Evolutionary conservation across 2,888 invertebrate genomes (phyloP).

Genomic region (Synanthedon andrenaeformis): DNA sequence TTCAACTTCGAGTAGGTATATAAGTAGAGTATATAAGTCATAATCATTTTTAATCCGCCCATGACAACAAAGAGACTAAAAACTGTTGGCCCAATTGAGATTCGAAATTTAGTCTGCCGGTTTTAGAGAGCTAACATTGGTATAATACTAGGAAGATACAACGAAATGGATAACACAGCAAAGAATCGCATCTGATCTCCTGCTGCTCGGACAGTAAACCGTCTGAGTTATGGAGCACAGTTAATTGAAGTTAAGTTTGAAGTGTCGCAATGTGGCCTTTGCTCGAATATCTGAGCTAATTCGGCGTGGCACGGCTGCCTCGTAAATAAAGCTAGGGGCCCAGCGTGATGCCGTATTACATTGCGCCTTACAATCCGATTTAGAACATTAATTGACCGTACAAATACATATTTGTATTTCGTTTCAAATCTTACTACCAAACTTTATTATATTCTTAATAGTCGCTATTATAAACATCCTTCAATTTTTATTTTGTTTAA

Average conservation of each 20-base stretch:
- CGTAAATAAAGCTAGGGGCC: constrained; percentile 32
- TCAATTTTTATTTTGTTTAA: neutral
- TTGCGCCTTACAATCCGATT: constrained; percentile 22
- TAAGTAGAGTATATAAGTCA: no score
- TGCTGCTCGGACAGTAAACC: neutral
- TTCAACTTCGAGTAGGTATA: no score
- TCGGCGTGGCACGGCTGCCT: constrained; percentile 26
- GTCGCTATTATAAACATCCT: neutral
- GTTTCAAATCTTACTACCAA: neutral
- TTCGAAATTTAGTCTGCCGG: no score
- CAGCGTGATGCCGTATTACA: constrained; percentile 51
- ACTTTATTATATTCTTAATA: neutral
- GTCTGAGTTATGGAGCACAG: constrained; percentile 11
- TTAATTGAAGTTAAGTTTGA: constrained; percentile 11
- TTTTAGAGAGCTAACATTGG: no score
- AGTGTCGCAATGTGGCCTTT: constrained; percentile 9
- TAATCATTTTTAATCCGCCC: no score
- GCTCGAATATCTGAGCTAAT: constrained; percentile 19
- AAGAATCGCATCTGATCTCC: neutral
- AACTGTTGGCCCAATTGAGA: no score
- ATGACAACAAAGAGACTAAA: no score
- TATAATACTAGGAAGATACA: no score
- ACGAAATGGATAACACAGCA: neutral
- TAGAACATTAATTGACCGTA: constrained; percentile 37
- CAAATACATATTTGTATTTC: constrained; percentile 34